Conservation (phyloP, 2,113 vertebrate genomes). For the Poicephalus meyeri region DNA sequence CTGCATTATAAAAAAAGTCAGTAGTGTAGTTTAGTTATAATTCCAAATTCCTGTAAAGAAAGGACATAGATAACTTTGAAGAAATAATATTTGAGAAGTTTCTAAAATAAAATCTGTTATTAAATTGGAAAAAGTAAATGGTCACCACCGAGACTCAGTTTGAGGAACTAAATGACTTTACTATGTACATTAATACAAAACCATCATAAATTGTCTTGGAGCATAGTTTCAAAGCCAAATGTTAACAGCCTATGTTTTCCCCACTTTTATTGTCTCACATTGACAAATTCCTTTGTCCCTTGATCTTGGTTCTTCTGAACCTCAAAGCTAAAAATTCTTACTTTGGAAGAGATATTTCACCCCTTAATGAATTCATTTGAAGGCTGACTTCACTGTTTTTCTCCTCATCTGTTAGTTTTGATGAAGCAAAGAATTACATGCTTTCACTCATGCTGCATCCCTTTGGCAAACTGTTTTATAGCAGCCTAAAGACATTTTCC, state of each 20-base stretch:
- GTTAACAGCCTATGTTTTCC: not conserved
- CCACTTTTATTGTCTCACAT: not conserved
- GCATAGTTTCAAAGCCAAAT: not conserved
- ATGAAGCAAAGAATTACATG: not conserved
- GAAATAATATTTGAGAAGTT: not conserved
- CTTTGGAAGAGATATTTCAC: not conserved
- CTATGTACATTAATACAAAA: not conserved
- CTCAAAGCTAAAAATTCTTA: not conserved
- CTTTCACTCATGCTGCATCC: not conserved
- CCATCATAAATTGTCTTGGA: not conserved
- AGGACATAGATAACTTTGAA: not conserved
- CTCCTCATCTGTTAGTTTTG: not conserved
- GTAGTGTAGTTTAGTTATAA: not conserved
- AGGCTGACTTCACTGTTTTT: not conserved
- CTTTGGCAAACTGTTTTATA: not conserved
- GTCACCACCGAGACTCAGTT: not conserved
- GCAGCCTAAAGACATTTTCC: not conserved
- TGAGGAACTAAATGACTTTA: not conserved
- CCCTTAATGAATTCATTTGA: not conserved
- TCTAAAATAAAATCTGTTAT: not conserved
- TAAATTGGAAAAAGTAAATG: not conserved
- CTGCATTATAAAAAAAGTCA: not conserved
- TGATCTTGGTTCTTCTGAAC: not conserved
- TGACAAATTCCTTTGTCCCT: not conserved
- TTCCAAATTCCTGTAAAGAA: not conserved